Conservation (phyloP, 2,888 invertebrate genomes). For the Drosophila kuntzei region DNA sequence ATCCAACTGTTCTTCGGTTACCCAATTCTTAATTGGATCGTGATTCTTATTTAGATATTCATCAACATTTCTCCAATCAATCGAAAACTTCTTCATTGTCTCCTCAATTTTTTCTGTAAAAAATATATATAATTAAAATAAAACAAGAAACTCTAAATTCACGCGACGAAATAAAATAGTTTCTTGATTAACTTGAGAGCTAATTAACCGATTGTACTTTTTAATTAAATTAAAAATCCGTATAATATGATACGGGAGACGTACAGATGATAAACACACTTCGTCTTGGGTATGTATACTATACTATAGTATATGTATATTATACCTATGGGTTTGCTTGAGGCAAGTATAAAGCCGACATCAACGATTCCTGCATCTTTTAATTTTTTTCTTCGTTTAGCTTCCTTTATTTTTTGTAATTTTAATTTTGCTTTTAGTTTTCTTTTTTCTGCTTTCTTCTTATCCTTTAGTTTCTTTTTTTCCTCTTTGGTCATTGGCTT, state of each 20-base stretch:
- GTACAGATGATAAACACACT: too few relatives aligned
- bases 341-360: conserved; percentile 61
- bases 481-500: conserved; percentile 80
- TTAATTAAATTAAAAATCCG: too few relatives aligned
- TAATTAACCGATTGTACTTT: too few relatives aligned
- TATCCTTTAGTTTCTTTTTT: conserved; percentile 76
- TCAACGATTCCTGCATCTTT: conserved; percentile 75
- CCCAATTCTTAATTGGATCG: conserved; percentile 82
- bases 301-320: too few relatives aligned
- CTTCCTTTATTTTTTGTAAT: conserved; percentile 69
- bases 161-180: too few relatives aligned
- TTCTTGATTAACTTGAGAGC: too few relatives aligned
- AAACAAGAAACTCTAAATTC: not conserved
- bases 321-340: conserved; percentile 76
- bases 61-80: conserved; percentile 83
- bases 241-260: too few relatives aligned
- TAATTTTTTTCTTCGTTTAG: conserved; percentile 73
- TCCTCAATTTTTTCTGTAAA: conserved; percentile 71
- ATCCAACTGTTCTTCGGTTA: conserved; percentile 86
- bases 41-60: conserved; percentile 83
- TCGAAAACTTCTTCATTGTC: conserved; percentile 73
- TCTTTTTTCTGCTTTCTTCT: conserved; percentile 59
- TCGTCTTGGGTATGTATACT: too few relatives aligned
- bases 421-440: conserved; percentile 71
- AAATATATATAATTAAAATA: not conserved